Conservation (phyloP, 2,888 invertebrate species). For the Nomada fucata region DNA sequence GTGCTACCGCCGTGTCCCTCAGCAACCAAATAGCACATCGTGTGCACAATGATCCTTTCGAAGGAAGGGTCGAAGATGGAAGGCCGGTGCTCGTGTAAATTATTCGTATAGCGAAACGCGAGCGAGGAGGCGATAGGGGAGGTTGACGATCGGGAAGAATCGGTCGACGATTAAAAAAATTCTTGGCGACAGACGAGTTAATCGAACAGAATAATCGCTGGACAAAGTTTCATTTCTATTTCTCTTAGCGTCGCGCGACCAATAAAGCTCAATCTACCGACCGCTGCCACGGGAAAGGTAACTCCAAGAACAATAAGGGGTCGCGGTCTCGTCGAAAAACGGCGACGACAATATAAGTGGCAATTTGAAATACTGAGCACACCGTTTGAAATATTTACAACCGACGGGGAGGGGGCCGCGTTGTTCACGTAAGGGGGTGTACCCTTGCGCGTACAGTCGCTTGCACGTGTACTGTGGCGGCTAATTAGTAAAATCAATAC, state of each 20-base stretch:
- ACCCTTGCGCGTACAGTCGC: slow-evolving; percentile 27
- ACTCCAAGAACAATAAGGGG: background rate
- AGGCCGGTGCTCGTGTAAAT: slow-evolving; percentile 38
- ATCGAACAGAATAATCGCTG: too few relatives aligned
- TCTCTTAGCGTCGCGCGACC: background rate
- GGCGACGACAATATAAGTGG: background rate
- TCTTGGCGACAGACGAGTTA: too few relatives aligned
- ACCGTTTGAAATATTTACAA: slow-evolving; percentile 1
- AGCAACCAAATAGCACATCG: background rate
- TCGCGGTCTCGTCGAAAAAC: background rate
- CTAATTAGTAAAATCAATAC: slow-evolving; percentile 81
- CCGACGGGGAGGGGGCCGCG: background rate
- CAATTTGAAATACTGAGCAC: background rate
- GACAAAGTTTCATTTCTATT: background rate
- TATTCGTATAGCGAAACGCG: slow-evolving; percentile 19
- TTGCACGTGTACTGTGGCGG: slow-evolving; percentile 31
- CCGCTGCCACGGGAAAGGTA: background rate
- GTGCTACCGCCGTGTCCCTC: slow-evolving; percentile 7
- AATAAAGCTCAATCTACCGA: background rate
- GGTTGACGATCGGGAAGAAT: background rate
- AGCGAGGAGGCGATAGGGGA: background rate
- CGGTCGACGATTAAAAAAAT: background rate
- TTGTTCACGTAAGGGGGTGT: slow-evolving; percentile 3
- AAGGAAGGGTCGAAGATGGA: slow-evolving; percentile 23
- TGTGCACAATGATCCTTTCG: slow-evolving; percentile 18